phyloP scores from a whole-genome alignment of 2,113 vertebrate species.

The Drymodes brunneopygia region DNA sequence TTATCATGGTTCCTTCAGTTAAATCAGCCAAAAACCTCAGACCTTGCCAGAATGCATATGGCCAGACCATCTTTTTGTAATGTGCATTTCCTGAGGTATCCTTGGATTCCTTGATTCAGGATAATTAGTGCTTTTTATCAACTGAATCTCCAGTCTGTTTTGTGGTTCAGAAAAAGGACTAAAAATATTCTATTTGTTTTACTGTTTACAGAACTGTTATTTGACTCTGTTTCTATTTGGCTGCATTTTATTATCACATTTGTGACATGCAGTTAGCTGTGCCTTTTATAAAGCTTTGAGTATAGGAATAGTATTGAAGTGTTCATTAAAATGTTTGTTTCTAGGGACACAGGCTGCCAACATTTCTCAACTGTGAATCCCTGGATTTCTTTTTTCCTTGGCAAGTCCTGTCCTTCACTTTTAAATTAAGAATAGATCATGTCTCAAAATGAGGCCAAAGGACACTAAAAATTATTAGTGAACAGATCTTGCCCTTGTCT shows the following conservation, averaged over 20 bases:
- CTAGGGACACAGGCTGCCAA: neutral
- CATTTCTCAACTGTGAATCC: neutral
- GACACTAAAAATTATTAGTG: neutral
- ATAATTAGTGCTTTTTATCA: conserved; percentile 41
- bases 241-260: conserved; percentile 1
- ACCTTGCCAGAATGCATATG: neutral
- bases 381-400: neutral
- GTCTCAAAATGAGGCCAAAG: neutral
- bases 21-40: neutral
- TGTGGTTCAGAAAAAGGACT: neutral
- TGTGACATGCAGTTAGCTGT: neutral
- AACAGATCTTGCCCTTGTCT: neutral
- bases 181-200: conserved; percentile 21
- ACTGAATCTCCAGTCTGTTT: neutral
- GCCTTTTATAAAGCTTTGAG: neutral
- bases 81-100: neutral
- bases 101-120: neutral
- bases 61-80: neutral
- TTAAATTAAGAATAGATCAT: neutral
- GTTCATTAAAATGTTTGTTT: conserved; percentile 43
- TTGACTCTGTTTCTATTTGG: conserved; percentile 21
- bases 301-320: neutral
- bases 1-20: neutral
- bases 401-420: neutral
- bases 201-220: neutral